These are phyloP conservation scores for Dendrolimus pini DNA, from an alignment of 2,888 invertebrate genomes.

Conservation along the genomic window DNA sequence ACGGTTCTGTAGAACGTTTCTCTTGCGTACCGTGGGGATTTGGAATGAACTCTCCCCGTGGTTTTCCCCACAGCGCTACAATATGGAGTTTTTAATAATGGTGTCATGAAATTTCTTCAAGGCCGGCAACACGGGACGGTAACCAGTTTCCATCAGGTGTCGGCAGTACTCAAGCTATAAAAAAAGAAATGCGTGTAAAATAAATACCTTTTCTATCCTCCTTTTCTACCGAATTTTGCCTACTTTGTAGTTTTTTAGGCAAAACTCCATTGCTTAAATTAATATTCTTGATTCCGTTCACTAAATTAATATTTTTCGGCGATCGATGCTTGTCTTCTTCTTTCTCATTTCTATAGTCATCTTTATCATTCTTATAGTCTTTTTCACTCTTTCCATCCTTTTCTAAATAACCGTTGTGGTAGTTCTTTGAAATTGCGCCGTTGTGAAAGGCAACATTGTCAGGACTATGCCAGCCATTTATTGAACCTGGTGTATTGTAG, in stretches of 20 bases:
- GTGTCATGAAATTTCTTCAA: too few species aligned
- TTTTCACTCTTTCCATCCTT: slow-evolving; percentile 40
- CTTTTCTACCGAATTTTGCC: slow-evolving; percentile 54
- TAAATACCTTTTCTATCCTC: slow-evolving; percentile 56
- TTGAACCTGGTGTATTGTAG: slow-evolving; percentile 69
- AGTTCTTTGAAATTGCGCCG: slow-evolving; percentile 64
- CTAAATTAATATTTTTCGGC: slow-evolving; percentile 62
- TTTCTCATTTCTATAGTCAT: slow-evolving; percentile 23
- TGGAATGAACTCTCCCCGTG: too few species aligned
- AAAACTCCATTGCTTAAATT: slow-evolving; percentile 62
- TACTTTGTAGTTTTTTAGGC: slow-evolving; percentile 53
- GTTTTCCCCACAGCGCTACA: too few species aligned
- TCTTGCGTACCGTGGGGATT: too few species aligned
- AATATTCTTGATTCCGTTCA: slow-evolving; percentile 62
- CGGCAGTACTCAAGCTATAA: background rate
- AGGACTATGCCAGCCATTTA: slow-evolving; percentile 78
- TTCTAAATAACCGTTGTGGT: slow-evolving; percentile 59
- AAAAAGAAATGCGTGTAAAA: background rate
- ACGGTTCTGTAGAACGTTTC: too few species aligned
- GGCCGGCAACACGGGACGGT: too few species aligned
- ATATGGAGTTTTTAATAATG: too few species aligned
- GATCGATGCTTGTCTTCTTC: slow-evolving; percentile 28
- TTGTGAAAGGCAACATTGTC: slow-evolving; percentile 58
- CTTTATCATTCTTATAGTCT: slow-evolving; percentile 23
- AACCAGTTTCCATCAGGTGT: too few species aligned